Evolutionary conservation across 2,888 invertebrate genomes (phyloP).

Genomic region (Ecdyonurus torrentis): DNA sequence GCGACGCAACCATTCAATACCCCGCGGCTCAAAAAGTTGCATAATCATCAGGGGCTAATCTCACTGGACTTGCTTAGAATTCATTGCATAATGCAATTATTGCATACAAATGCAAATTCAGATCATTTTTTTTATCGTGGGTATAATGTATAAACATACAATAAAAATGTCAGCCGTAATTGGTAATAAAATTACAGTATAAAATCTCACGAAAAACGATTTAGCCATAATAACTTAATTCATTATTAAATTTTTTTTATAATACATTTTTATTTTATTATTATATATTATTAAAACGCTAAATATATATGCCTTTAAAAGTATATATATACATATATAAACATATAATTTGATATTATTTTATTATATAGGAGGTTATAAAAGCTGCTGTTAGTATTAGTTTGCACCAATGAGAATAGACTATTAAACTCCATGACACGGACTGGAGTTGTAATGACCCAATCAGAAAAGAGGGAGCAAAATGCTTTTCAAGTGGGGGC

Average conservation of each 20-base stretch:
- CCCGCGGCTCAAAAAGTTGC: too few relatives aligned
- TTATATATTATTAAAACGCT: not conserved
- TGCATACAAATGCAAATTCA: too few relatives aligned
- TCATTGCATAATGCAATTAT: too few relatives aligned
- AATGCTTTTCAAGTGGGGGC: not conserved
- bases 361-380: not conserved
- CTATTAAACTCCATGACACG: constrained; percentile 2
- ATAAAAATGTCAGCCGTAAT: not conserved
- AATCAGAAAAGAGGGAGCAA: not conserved
- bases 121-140: too few relatives aligned
- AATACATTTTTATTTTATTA: not conserved
- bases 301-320: not conserved
- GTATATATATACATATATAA: not conserved
- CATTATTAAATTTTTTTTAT: not conserved
- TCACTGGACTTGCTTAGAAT: too few relatives aligned
- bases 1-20: too few relatives aligned
- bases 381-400: not conserved
- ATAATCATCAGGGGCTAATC: too few relatives aligned
- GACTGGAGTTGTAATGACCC: constrained; percentile 3
- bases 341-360: not conserved
- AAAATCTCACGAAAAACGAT: not conserved
- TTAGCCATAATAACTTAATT: too few relatives aligned
- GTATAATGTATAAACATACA: too few relatives aligned
- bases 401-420: not conserved
- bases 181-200: not conserved